Evolutionary conservation across 2,888 invertebrate genomes (phyloP).

Genomic region (Campoplex nolae): DNA sequence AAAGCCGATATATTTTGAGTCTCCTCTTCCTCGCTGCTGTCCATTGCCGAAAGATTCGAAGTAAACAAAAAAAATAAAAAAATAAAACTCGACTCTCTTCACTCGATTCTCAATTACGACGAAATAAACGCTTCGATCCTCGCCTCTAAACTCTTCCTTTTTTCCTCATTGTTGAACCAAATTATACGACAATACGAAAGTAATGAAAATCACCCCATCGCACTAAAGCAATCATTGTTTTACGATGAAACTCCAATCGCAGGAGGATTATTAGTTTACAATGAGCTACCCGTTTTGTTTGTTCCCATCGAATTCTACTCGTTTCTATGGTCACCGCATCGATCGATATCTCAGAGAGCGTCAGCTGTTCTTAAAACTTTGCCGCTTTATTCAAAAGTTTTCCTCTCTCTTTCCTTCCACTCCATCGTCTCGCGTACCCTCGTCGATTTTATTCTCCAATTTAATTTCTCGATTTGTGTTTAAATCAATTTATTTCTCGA

Average conservation of each 20-base stretch:
- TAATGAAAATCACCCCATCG: constrained; percentile 42
- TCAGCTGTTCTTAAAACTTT: constrained; percentile 57
- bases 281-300: constrained; percentile 59
- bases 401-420: neutral
- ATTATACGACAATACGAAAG: constrained; percentile 27
- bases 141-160: constrained; percentile 9
- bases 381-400: constrained; percentile 42
- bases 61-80: neutral
- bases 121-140: constrained; percentile 16
- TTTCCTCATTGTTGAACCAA: constrained; percentile 33
- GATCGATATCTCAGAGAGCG: constrained; percentile 38
- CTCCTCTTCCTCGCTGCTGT: constrained; percentile 76
- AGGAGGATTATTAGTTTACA: constrained; percentile 32
- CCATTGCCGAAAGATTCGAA: constrained; percentile 55
- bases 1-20: constrained; percentile 77
- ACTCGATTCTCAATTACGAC: neutral
- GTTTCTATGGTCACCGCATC: constrained; percentile 44
- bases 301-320: constrained; percentile 18
- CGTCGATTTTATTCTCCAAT: no score
- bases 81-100: neutral
- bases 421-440: no score
- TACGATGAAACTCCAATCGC: constrained; percentile 21
- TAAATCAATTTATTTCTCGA: neutral
- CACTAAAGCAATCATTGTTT: constrained; percentile 50
- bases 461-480: neutral